Percentiles rank a stretch among this genome's conserved stretches.
Evolutionary conservation across 2,797 vertebrate species (phyloP).

Genomic region (Gymnothorax javanicus): DNA sequence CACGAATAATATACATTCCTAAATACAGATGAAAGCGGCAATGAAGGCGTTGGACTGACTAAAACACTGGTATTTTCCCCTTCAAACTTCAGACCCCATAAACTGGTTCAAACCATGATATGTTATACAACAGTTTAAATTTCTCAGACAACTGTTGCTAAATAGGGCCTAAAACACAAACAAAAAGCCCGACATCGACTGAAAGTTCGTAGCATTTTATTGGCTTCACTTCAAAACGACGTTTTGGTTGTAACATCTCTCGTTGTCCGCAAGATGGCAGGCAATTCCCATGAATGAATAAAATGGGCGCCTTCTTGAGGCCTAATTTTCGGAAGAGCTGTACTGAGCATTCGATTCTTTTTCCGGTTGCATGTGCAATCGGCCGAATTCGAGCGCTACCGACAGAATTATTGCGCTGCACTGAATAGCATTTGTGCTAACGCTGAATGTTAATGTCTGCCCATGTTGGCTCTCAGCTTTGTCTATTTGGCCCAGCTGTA

Average conservation of each 20-base stretch:
- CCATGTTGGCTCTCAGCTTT: background rate
- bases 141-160: background rate
- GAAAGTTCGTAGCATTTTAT: background rate
- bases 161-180: background rate
- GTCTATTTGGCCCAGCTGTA: too few species aligned
- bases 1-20: background rate
- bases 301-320: background rate
- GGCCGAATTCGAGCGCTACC: too few species aligned
- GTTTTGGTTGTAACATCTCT: background rate
- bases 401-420: background rate
- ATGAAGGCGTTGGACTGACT: background rate
- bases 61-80: background rate
- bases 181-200: background rate
- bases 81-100: background rate
- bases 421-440: too few species aligned
- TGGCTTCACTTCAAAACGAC: background rate
- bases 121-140: background rate
- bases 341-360: background rate
- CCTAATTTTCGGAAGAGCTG: background rate
- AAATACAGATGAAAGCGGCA: background rate
- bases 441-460: background rate
- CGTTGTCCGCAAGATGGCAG: background rate
- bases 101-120: background rate
- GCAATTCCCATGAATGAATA: background rate
- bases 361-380: background rate